A percentile compares a stretch with the other conserved stretches of the same genome.
phyloP scores from a whole-genome alignment of 2,113 vertebrate genomes.

The Lagopus leucura region DNA sequence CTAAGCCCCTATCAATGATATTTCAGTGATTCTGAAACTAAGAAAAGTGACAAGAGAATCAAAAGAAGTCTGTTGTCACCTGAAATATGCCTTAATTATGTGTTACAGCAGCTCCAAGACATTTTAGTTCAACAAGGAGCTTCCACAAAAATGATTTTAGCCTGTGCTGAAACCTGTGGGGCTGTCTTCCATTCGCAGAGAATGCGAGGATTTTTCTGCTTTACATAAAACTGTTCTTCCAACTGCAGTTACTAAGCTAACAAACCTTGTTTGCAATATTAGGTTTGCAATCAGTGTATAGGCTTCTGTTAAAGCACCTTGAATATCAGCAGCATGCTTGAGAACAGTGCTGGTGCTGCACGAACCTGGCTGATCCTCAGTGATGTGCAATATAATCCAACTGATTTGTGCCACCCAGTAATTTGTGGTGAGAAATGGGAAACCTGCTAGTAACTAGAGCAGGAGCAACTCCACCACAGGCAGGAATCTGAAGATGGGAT shows the following conservation, averaged over 20 bases:
- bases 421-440: not conserved
- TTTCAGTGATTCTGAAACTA: not conserved
- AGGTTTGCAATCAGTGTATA: not conserved
- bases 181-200: not conserved
- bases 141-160: not conserved
- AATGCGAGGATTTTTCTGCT: not conserved
- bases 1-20: not conserved
- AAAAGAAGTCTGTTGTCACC: not conserved
- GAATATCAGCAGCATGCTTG: not conserved
- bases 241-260: not conserved
- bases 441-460: not conserved
- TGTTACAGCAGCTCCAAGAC: not conserved
- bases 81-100: not conserved
- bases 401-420: not conserved
- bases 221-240: not conserved
- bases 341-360: not conserved
- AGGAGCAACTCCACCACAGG: not conserved
- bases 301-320: not conserved
- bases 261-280: not conserved
- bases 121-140: not conserved
- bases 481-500: not conserved
- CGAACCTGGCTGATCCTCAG: not conserved
- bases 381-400: fast-evolving
- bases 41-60: not conserved
- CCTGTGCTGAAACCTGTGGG: not conserved